Conservation (phyloP, 2,113 vertebrate genomes). For the Cheirogaleus medius region DNA sequence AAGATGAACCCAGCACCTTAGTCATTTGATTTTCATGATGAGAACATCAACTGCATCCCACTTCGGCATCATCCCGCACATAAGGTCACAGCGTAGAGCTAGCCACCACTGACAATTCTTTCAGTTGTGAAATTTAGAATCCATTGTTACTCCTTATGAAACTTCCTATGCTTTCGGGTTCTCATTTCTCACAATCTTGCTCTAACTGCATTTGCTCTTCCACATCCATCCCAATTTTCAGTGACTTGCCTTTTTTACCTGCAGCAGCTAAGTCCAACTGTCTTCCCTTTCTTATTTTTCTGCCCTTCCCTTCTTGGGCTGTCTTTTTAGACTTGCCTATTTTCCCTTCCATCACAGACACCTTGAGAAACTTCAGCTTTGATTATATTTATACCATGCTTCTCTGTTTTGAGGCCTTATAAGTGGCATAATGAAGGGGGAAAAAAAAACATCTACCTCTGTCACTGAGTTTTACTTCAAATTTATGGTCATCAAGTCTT, state of each 20-base stretch:
- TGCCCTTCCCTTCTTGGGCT: neutral
- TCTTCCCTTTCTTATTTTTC: neutral
- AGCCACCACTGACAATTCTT: neutral
- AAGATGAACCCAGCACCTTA: neutral
- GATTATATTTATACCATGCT: neutral
- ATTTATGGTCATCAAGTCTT: neutral
- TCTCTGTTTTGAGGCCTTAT: neutral
- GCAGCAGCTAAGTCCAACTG: neutral
- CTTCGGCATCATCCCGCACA: neutral
- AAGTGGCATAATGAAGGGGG: neutral
- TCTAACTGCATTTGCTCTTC: neutral
- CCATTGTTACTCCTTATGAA: neutral
- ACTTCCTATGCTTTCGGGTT: neutral
- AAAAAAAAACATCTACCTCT: too few species aligned
- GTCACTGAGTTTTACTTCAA: neutral
- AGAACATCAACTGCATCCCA: neutral
- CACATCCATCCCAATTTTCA: neutral
- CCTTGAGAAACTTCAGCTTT: neutral
- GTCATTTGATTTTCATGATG: neutral
- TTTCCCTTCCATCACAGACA: neutral
- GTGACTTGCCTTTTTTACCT: accelerated
- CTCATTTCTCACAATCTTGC: neutral
- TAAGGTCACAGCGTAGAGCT: neutral
- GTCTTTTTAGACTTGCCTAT: neutral
- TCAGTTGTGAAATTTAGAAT: neutral